Percentiles rank a stretch among this genome's conserved stretches.
Evolutionary conservation across 2,888 invertebrate genomes (phyloP).

Genomic region (Andrena hattorfiana): DNA sequence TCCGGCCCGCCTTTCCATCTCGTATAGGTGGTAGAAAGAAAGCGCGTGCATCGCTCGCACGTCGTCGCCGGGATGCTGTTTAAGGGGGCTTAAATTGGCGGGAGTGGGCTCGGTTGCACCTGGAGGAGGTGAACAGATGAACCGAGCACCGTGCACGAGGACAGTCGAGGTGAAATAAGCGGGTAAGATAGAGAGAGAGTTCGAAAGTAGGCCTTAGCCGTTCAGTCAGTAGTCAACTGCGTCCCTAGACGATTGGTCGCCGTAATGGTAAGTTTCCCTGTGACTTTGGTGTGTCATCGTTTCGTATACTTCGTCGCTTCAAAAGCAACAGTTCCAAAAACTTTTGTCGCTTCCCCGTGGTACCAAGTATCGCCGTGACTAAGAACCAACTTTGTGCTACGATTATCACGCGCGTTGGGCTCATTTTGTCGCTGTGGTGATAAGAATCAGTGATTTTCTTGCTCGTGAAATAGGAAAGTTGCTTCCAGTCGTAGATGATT

Average conservation of each 20-base stretch:
- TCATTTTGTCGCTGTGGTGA: not conserved
- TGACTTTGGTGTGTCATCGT: conserved; percentile 8
- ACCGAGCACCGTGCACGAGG: conserved; percentile 42
- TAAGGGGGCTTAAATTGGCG: conserved; percentile 4
- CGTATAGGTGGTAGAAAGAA: conserved; percentile 4
- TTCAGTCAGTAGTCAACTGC: conserved; percentile 83
- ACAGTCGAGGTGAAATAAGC: conserved; percentile 61
- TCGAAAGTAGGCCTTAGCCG: conserved; percentile 84
- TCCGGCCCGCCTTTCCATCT: conserved; percentile 29
- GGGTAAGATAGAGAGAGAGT: conserved; percentile 82
- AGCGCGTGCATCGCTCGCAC: not conserved
- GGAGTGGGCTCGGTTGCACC: conserved; percentile 9
- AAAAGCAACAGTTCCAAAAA: not conserved
- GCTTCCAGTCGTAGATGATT: not conserved
- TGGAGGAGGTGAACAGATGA: conserved; percentile 31
- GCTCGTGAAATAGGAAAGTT: not conserved
- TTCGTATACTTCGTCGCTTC: not conserved
- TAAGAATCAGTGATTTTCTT: conserved; percentile 13
- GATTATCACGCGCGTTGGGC: not conserved
- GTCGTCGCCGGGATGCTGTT: not conserved
- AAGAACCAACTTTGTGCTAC: not conserved
- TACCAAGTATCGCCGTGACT: not conserved
- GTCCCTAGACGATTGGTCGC: conserved; percentile 81
- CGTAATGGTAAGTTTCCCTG: conserved; percentile 81
- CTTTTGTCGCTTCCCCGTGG: too few relatives aligned